Evolutionary conservation across 2,113 vertebrate species (phyloP).

Genomic region (Symphodus melops): DNA sequence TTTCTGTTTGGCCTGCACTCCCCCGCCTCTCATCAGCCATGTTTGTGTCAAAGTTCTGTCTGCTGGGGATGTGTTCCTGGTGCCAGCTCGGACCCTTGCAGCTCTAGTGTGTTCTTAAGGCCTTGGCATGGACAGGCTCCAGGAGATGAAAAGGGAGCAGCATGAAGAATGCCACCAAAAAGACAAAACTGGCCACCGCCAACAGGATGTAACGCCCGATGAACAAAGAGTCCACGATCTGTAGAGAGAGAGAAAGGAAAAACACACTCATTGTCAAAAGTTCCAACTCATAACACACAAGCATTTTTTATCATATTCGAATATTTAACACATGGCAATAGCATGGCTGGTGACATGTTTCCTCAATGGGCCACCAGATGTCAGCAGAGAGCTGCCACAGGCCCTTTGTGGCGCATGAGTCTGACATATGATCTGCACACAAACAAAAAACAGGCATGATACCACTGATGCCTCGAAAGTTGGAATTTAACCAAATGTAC

Average conservation of each 20-base stretch:
- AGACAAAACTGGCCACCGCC: slow-evolving; percentile 73
- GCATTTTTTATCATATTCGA: background rate
- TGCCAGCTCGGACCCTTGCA: slow-evolving; percentile 54
- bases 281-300: background rate
- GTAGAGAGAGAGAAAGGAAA: slow-evolving; percentile 18
- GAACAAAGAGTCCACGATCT: slow-evolving; percentile 92
- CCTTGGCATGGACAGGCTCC: slow-evolving; percentile 90
- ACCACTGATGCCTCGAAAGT: no score
- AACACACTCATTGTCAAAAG: background rate
- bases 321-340: background rate
- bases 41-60: slow-evolving; percentile 51
- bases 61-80: slow-evolving; percentile 10
- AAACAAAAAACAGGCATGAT: no score
- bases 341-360: background rate
- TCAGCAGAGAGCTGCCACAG: slow-evolving; percentile 67
- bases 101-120: slow-evolving; percentile 76
- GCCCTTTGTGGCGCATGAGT: background rate
- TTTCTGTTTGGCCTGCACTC: slow-evolving; percentile 29
- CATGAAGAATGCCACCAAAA: slow-evolving; percentile 87
- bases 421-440: no score
- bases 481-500: no score
- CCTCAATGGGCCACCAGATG: slow-evolving; percentile 75
- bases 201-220: slow-evolving; percentile 91
- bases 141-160: slow-evolving; percentile 88
- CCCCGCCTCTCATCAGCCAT: slow-evolving; percentile 16